Percentiles rank a stretch among this genome's conserved stretches.
Evolutionary conservation across 2,113 vertebrate genomes (phyloP).

Genomic region (Acrocephalus kingi): DNA sequence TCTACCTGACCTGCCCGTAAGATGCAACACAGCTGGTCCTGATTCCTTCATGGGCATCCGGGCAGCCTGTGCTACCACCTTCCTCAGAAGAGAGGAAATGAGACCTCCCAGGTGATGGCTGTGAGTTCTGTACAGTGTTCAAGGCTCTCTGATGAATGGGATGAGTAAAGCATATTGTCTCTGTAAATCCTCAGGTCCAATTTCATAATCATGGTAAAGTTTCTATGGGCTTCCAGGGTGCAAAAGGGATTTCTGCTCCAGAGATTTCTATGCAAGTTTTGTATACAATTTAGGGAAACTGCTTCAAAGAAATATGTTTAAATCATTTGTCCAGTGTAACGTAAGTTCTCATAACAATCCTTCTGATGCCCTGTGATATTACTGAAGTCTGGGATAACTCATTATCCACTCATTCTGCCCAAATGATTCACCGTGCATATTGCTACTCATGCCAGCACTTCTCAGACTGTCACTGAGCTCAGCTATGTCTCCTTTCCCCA

Average conservation of each 20-base stretch:
- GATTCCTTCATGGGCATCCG: neutral
- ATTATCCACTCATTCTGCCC: neutral
- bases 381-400: neutral
- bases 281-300: neutral
- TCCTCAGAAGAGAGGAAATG: neutral
- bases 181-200: neutral
- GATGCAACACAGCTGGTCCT: neutral
- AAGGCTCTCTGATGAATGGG: neutral
- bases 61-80: neutral
- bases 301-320: neutral
- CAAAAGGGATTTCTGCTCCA: neutral
- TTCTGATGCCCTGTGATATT: neutral
- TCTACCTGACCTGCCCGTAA: neutral
- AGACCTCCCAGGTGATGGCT: neutral
- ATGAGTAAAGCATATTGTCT: neutral
- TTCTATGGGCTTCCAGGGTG: neutral
- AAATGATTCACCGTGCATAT: fast-evolving
- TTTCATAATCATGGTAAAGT: neutral
- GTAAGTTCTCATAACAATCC: neutral
- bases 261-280: neutral
- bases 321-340: neutral
- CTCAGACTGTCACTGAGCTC: neutral
- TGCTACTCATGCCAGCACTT: neutral
- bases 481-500: neutral
- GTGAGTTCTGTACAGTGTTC: neutral